phyloP scores from a whole-genome alignment of 1,140 invertebrate species.

The Maniola jurtina region DNA sequence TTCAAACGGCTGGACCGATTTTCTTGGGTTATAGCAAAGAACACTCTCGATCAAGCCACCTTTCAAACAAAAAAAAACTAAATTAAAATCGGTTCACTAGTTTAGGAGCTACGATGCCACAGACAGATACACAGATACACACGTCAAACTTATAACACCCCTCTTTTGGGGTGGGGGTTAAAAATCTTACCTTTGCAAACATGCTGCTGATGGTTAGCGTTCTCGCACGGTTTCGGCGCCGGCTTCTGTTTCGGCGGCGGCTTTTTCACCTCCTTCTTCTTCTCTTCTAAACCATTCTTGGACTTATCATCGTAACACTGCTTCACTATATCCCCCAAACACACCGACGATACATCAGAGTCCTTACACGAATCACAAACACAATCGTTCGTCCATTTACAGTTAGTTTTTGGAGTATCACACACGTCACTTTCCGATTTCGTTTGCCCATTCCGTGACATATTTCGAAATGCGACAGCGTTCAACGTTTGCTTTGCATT shows the following conservation, averaged over 20 bases:
- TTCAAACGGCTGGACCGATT: no score
- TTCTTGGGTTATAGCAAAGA: no score
- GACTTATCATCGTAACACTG: conserved; percentile 51
- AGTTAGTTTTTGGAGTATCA: conserved; percentile 59
- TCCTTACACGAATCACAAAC: conserved; percentile 54
- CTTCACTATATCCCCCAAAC: conserved; percentile 53
- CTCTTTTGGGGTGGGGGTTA: no score
- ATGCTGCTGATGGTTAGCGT: conserved; percentile 58
- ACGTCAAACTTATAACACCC: no score
- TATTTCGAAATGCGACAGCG: conserved; percentile 61
- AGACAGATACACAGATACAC: no score
- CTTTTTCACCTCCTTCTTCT: conserved; percentile 45
- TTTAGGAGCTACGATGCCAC: no score
- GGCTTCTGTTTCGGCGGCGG: conserved; percentile 42
- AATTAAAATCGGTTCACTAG: no score
- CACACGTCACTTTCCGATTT: conserved; percentile 62
- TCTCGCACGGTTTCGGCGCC: conserved; percentile 55
- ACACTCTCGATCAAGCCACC: no score
- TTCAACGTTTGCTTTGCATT: conserved; percentile 67
- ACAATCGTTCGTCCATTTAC: conserved; percentile 70
- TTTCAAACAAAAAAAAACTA: no score
- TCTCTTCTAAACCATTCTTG: conserved; percentile 40
- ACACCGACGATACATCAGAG: conserved; percentile 38
- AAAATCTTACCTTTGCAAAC: conserved; percentile 64
- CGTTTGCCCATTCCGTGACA: conserved; percentile 50